A percentile compares a stretch with the other conserved stretches of the same genome.
These are phyloP conservation scores for Falco columbarius DNA, from an alignment of 2,797 vertebrate genomes.

Conservation along the genomic window DNA sequence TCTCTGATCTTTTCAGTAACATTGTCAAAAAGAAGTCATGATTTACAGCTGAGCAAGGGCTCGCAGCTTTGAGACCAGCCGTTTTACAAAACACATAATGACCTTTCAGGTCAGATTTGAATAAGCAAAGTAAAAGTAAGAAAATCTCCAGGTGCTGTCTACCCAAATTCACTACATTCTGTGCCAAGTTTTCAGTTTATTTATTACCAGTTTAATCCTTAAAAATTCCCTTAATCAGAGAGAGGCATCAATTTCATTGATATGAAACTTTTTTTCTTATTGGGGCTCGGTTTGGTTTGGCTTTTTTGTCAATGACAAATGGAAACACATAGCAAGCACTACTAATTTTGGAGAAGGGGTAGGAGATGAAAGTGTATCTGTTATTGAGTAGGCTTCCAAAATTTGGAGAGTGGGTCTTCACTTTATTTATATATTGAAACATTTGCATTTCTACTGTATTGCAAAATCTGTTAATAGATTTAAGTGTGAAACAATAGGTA, in stretches of 20 bases:
- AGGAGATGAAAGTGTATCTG: neutral
- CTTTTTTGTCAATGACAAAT: neutral
- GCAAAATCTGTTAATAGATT: neutral
- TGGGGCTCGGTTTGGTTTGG: neutral
- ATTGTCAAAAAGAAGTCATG: neutral
- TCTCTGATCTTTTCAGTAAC: neutral
- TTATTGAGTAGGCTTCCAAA: neutral
- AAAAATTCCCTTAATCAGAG: neutral
- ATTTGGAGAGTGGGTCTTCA: neutral
- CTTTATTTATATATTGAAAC: neutral
- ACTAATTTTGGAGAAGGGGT: neutral
- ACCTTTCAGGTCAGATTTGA: neutral
- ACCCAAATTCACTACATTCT: neutral
- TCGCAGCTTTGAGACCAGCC: neutral
- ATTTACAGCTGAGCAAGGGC: neutral
- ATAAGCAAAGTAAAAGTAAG: neutral
- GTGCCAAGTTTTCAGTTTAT: neutral
- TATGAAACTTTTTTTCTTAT: neutral
- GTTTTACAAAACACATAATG: neutral
- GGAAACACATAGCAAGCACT: neutral
- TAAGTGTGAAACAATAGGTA: neutral
- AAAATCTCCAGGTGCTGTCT: neutral
- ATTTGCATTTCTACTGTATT: neutral
- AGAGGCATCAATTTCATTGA: neutral
- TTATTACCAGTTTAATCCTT: neutral